Conservation (phyloP, 2,888 invertebrate species). For the Drosophila fulvimacula region DNA sequence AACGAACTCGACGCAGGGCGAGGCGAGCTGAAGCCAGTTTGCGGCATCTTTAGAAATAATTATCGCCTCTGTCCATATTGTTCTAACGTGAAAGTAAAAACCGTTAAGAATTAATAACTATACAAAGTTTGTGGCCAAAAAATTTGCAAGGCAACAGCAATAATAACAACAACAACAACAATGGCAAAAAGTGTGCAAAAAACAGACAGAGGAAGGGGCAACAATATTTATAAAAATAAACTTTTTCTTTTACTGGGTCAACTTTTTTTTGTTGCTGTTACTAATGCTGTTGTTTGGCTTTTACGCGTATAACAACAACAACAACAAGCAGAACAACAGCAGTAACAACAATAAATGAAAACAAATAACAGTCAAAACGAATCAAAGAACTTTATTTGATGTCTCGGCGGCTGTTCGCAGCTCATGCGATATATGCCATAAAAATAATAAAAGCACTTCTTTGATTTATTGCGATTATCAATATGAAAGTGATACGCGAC, state of each 20-base stretch:
- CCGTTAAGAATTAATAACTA: constrained; percentile 80
- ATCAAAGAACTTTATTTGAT: constrained; percentile 44
- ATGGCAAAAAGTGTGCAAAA: constrained; percentile 20
- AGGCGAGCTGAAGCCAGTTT: constrained; percentile 22
- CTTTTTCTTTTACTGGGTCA: constrained; percentile 79
- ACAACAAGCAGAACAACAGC: constrained; percentile 18
- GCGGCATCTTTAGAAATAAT: constrained; percentile 70
- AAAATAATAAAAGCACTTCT: constrained; percentile 57
- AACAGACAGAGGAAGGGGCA: constrained; percentile 32
- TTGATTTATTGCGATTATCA: constrained; percentile 77
- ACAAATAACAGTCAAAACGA: constrained; percentile 52
- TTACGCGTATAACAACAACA: constrained; percentile 21
- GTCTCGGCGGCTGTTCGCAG: constrained; percentile 21
- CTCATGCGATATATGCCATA: constrained; percentile 44
- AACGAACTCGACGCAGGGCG: constrained; percentile 43
- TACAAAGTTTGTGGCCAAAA: constrained; percentile 55
- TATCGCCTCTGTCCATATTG: constrained; percentile 79
- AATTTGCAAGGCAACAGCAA: constrained; percentile 38
- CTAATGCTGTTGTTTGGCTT: constrained; percentile 47
- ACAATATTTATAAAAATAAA: constrained; percentile 63
- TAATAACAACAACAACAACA: neutral
- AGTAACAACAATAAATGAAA: constrained; percentile 20
- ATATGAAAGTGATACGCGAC: constrained; percentile 79
- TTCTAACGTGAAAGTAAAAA: constrained; percentile 80
- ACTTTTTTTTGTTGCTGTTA: constrained; percentile 46